phyloP scores from a whole-genome alignment of 1,140 invertebrate species.

The Mactra quadrangularis region DNA sequence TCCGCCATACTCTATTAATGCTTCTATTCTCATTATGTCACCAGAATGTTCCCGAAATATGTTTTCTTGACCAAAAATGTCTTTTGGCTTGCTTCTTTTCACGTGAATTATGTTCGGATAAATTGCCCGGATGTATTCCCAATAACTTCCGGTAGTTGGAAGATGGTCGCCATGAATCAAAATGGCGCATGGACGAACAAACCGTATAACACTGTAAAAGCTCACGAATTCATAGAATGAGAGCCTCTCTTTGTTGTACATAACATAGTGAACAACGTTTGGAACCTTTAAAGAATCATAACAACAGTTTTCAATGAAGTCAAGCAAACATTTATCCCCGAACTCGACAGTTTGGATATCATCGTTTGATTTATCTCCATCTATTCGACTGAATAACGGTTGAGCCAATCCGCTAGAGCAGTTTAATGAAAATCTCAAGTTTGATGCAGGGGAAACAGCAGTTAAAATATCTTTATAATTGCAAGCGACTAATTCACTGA shows the following conservation, averaged over 20 bases:
- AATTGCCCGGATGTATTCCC: slow-evolving; percentile 39
- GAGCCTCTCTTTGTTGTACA: slow-evolving; percentile 2
- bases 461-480: too few relatives aligned
- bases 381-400: too few relatives aligned
- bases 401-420: too few relatives aligned
- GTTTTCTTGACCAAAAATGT: slow-evolving; percentile 2
- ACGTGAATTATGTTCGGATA: slow-evolving; percentile 62
- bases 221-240: slow-evolving; percentile 45
- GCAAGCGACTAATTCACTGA: too few relatives aligned
- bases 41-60: not conserved
- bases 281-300: slow-evolving; percentile 34
- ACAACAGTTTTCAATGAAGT: slow-evolving; percentile 6
- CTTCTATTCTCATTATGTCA: slow-evolving; percentile 29
- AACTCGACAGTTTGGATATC: not conserved
- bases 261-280: slow-evolving; percentile 54
- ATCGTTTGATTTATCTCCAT: too few relatives aligned
- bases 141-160: slow-evolving; percentile 59
- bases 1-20: slow-evolving; percentile 1
- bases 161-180: slow-evolving; percentile 63
- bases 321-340: not conserved
- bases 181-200: slow-evolving; percentile 64
- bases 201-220: slow-evolving; percentile 33
- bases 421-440: too few relatives aligned
- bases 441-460: too few relatives aligned
- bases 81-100: slow-evolving; percentile 24